Evolutionary conservation across 2,113 vertebrate species (phyloP), one percentile per base, ranked within the genome.

Genomic region (Enhydra lutris): DNA sequence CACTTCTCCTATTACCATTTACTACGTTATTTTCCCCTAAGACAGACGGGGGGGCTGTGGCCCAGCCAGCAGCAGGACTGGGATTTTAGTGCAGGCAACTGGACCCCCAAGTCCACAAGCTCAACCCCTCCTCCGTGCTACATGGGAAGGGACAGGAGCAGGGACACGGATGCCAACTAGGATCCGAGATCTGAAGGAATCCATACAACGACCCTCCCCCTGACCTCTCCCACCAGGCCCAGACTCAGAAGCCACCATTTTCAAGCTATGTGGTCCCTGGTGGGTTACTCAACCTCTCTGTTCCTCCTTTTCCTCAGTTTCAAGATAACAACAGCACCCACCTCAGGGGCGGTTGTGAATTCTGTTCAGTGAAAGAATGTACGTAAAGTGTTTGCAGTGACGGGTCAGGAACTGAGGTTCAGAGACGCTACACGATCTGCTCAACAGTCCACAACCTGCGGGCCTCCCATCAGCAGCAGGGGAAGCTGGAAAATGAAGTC

Each of bases 381-480:
- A 23, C 0, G 1, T 1, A 9, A 39, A n/a, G 36, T 21, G 52
- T 11, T 1, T 9, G 24, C 73, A 45, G 73, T 20, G 67, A 23
- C 57, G 29, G 36, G 36, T 29, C 42, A 76, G 23, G 45, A 83
- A 3, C 23, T 36, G 59, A 84, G 50, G 50, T 21, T 17, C 50
- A 26, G 82, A 78, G 90, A 65, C 9, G 36, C 86, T 6, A 3
- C 8, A 1, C 11, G 0, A 15, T 14, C 18, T 57, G 9, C 61
- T 47, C 26, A 0, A 6, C 29, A 0, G 5, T 39, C 65, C 31
- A 17, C 29, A 13, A 1, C 15, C 61, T 0, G 29, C 24, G 14
- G 4, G 23, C 9, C 29, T 13, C 31, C 5, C 6, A 3, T 42
- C 31, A n/a, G n/a, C n/a, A 24, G 4, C n/a, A 10, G 11, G 2